Evolutionary conservation across 1,140 invertebrate species (phyloP), one percentile per base, ranked within the genome.

Genomic region (Cydia splendana): DNA sequence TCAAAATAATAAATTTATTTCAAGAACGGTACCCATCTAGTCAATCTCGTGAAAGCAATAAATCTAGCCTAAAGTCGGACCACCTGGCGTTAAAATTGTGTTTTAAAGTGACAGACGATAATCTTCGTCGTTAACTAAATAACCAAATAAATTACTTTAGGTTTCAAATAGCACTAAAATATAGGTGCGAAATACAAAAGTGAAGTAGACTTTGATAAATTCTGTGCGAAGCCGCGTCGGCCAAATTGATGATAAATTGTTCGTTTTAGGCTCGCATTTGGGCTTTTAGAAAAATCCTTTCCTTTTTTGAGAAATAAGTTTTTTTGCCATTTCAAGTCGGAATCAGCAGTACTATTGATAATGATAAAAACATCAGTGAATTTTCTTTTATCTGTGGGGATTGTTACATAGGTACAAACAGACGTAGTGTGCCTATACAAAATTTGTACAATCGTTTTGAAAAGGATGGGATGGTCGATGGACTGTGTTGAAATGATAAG

Each of bases 21-120:
- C 30, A 30, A 30, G 34, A 45, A 45, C n/a, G n/a, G n/a, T n/a
- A n/a, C 42, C 42, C 42, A 4, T 45, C 0, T 48, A 48, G 12
- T 48, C 15, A 48, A 18, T 62, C 9, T 62, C 20, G 5, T 62
- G 15, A 24, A 62, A 62, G 18, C 9, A 62, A 62, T 62, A 62
- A 62, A 62, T 62, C 57, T 24, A 10, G 20, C 15, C 57, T 24
- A 12, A 62, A 57, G 0, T 15, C 57, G 57, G 1, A 62, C 10
- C 57, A 62, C 20, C 57, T 62, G 57, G 57, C 18, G 9, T 24
- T 18, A 48, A 62, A 62, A 62, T 24, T 62, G 18, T 62, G 24
- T 18, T 12, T 62, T 62, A 62, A 62, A 62, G 57, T 62, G 57
- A 62, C 57, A 62, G 57, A 24, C 57, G 20, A 24, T 62, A 10